Evolutionary conservation across 2,113 vertebrate genomes (phyloP).

Genomic region (Anolis carolinensis): DNA sequence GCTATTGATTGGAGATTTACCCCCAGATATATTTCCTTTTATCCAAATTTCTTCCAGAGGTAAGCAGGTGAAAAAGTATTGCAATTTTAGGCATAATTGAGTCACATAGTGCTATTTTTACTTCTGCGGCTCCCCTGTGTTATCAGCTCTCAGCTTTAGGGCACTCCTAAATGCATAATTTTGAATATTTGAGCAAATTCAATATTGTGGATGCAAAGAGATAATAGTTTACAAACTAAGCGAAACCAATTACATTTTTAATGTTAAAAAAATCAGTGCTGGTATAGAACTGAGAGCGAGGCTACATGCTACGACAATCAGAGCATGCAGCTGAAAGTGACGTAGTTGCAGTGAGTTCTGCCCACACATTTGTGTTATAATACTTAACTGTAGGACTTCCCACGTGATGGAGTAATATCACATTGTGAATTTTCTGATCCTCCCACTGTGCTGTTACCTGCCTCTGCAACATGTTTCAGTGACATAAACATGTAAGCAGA

Average conservation of each 20-base stretch:
- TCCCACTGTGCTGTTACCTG: neutral
- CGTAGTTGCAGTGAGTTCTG: neutral
- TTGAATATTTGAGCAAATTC: neutral
- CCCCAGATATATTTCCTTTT: neutral
- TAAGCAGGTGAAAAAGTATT: neutral
- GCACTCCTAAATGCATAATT: neutral
- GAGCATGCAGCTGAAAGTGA: neutral
- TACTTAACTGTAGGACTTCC: neutral
- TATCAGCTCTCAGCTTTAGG: neutral
- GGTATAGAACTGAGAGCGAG: neutral
- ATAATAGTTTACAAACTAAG: neutral
- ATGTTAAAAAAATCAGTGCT: neutral
- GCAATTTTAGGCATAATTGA: neutral
- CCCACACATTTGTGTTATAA: neutral
- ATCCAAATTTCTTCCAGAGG: neutral
- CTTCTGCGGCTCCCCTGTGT: neutral
- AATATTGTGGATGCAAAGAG: neutral
- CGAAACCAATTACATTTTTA: neutral
- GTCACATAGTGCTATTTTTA: neutral
- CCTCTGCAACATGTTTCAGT: neutral
- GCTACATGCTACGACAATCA: neutral
- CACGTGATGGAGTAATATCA: neutral
- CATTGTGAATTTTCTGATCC: neutral
- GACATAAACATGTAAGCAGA: neutral
- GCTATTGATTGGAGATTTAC: neutral